These are phyloP conservation scores for Drosophila orena DNA, from an alignment of 1,140 invertebrate genomes.

Conservation along the genomic window DNA sequence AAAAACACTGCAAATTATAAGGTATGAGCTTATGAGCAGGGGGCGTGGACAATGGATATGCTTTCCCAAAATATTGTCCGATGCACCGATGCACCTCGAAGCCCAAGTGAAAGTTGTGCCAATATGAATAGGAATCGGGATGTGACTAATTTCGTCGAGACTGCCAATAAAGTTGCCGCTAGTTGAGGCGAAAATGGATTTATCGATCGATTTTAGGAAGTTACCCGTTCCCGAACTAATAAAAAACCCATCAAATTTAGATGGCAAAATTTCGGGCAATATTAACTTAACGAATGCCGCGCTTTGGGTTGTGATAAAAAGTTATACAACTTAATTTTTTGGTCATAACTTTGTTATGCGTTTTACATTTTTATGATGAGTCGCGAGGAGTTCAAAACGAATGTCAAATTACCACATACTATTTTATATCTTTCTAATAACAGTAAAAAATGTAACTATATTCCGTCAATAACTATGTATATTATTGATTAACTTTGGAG, in stretches of 20 bases:
- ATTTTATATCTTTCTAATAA: no score
- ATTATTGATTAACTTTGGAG: no score
- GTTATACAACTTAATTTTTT: neutral
- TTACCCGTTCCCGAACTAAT: neutral
- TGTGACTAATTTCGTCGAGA: conserved; percentile 53
- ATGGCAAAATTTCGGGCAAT: neutral
- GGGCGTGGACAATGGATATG: conserved; percentile 61
- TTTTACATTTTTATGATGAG: neutral
- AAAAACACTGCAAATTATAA: conserved; percentile 55
- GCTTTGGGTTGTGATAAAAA: neutral
- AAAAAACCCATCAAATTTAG: conserved; percentile 9
- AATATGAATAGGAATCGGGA: conserved; percentile 28
- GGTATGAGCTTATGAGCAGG: conserved; percentile 53
- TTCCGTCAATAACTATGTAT: no score
- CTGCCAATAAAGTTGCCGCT: conserved; percentile 18
- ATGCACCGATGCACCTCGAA: conserved; percentile 7
- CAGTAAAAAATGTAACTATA: no score
- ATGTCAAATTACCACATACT: no score
- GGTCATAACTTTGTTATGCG: neutral
- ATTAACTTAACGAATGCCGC: conserved; percentile 3
- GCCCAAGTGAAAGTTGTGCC: conserved; percentile 33
- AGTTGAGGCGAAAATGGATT: neutral
- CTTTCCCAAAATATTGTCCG: conserved; percentile 55
- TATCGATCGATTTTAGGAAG: conserved; percentile 23
- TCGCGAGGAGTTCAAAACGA: neutral